Percentiles rank a stretch among this genome's conserved stretches.
These are phyloP conservation scores for Lampris megalopsis DNA, from an alignment of 2,113 vertebrate genomes.

Conservation along the genomic window DNA sequence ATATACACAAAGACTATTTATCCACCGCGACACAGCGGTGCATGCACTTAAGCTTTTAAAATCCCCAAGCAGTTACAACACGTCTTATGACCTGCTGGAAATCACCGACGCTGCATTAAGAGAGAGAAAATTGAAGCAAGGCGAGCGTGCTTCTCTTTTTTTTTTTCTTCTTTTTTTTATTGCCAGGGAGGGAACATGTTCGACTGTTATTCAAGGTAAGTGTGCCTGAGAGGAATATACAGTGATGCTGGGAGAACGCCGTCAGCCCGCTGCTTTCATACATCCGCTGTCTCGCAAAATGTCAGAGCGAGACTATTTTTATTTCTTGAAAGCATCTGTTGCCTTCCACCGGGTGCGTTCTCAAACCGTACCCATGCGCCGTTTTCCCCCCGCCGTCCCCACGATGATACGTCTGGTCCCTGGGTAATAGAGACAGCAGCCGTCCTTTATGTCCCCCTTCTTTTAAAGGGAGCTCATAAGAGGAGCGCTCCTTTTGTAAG, in stretches of 20 bases:
- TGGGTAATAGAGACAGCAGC: slow-evolving; percentile 64
- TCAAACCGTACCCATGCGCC: slow-evolving; percentile 48
- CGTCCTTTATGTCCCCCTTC: slow-evolving; percentile 75
- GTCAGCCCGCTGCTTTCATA: slow-evolving; percentile 48
- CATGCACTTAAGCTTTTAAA: slow-evolving; percentile 12
- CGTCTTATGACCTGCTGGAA: slow-evolving; percentile 24
- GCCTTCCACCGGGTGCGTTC: slow-evolving; percentile 58
- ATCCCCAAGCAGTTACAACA: slow-evolving; percentile 20
- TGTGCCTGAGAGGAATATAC: slow-evolving; percentile 38
- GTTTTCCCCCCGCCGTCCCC: slow-evolving; percentile 35
- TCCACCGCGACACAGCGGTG: not conserved
- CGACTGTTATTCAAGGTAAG: slow-evolving; percentile 37
- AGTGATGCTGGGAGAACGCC: slow-evolving; percentile 31
- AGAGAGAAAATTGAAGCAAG: too few relatives aligned
- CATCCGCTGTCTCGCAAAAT: slow-evolving; percentile 47
- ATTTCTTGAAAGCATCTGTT: slow-evolving; percentile 68
- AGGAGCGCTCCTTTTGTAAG: slow-evolving; percentile 64
- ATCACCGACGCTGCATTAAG: not conserved
- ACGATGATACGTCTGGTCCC: slow-evolving; percentile 65
- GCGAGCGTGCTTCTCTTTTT: too few relatives aligned
- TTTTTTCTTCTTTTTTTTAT: not conserved
- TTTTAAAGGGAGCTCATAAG: slow-evolving; percentile 68
- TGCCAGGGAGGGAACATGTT: not conserved
- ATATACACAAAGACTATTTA: slow-evolving; percentile 24
- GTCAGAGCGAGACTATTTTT: slow-evolving; percentile 72